Percentiles rank a stretch among this genome's conserved stretches.
Evolutionary conservation across 2,888 invertebrate genomes (phyloP).

Genomic region (Cephus pygmeus): DNA sequence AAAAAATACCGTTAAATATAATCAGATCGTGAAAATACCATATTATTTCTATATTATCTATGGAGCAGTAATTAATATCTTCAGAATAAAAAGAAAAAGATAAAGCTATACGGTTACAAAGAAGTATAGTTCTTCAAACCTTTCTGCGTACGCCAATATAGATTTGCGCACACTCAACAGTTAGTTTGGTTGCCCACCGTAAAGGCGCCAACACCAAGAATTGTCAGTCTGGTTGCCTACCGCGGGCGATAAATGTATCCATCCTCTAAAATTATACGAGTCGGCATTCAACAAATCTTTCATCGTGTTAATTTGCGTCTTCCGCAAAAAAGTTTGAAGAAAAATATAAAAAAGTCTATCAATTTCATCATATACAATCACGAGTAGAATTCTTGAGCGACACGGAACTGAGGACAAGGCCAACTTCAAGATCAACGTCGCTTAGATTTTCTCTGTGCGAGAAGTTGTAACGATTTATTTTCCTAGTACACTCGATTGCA

Average conservation of each 20-base stretch:
- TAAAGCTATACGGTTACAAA: not conserved
- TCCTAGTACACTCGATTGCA: not conserved
- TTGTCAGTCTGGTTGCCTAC: slow-evolving; percentile 53
- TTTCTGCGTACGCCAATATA: not conserved
- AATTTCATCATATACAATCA: not conserved
- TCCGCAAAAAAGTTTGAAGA: not conserved
- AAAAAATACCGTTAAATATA: not conserved
- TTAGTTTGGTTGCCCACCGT: slow-evolving; percentile 37
- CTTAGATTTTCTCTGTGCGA: not conserved
- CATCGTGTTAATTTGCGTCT: slow-evolving; percentile 8
- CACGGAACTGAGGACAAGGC: not conserved
- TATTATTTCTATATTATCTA: not conserved
- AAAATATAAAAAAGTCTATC: not conserved
- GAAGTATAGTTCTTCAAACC: not conserved
- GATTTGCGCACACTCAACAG: slow-evolving; percentile 33
- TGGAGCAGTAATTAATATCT: no score
- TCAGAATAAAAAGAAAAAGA: not conserved
- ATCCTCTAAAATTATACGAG: slow-evolving; percentile 20
- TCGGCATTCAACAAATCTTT: slow-evolving; percentile 16
- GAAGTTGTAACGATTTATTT: not conserved
- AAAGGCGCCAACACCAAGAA: slow-evolving; percentile 38
- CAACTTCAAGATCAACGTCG: not conserved
- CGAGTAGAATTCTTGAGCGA: not conserved
- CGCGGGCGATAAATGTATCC: slow-evolving; percentile 42
- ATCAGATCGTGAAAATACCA: not conserved